A percentile compares a stretch with the other conserved stretches of the same genome.
Conservation (phyloP, 2,888 invertebrate species). For the Monopis laevigella region DNA sequence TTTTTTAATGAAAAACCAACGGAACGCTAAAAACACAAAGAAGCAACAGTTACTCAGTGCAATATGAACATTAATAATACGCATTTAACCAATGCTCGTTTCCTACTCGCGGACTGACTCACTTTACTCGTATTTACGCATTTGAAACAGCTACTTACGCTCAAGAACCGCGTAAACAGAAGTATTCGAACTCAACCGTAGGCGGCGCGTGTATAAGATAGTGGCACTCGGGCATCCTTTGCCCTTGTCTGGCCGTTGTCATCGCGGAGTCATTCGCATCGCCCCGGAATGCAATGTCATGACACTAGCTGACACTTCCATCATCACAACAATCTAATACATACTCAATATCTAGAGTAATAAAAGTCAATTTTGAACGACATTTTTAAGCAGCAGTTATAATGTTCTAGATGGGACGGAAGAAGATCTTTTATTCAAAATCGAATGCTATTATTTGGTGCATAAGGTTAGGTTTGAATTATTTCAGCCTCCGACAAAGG, state of each 20-base stretch:
- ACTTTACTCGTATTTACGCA: no score
- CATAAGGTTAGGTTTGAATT: conserved; percentile 33
- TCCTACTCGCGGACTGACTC: no score
- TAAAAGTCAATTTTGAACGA: conserved; percentile 19
- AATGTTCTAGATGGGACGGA: conserved; percentile 17
- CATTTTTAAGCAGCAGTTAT: conserved; percentile 16
- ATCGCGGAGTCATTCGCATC: conserved; percentile 57
- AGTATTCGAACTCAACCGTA: no score
- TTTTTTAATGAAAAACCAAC: no score
- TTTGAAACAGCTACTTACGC: no score
- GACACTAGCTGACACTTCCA: conserved; percentile 27
- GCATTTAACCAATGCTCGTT: no score
- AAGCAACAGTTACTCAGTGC: no score
- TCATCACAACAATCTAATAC: neutral
- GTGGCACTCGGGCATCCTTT: conserved; percentile 20
- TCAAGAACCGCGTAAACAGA: no score
- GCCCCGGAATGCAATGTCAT: conserved; percentile 56
- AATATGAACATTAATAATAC: no score
- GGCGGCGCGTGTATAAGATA: neutral
- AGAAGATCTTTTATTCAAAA: neutral
- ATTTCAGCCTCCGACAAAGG: conserved; percentile 31
- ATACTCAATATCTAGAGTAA: neutral
- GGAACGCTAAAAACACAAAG: no score
- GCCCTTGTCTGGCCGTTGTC: conserved; percentile 65
- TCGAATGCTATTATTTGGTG: conserved; percentile 1